Evolutionary conservation across 2,113 vertebrate species (phyloP).

Genomic region (Fulica atra): DNA sequence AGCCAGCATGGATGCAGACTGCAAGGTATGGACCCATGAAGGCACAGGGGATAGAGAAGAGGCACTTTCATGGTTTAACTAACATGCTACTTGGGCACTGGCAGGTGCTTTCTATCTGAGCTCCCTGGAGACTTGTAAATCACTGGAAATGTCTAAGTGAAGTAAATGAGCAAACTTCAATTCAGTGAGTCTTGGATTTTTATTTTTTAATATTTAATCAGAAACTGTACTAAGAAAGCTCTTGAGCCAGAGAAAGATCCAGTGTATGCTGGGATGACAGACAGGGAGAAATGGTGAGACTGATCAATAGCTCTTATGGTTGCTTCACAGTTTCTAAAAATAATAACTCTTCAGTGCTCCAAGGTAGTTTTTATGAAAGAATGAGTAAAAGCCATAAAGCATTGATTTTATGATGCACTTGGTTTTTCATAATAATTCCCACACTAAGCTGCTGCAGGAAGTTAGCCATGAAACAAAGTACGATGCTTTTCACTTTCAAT

Average conservation of each 20-base stretch:
- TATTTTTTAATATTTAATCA: background rate
- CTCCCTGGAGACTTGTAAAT: background rate
- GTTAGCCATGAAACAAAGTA: background rate
- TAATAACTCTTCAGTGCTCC: background rate
- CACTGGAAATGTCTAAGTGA: background rate
- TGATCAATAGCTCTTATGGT: background rate
- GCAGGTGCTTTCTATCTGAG: background rate
- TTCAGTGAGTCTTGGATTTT: background rate
- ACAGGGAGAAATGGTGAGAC: background rate
- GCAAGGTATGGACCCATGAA: background rate
- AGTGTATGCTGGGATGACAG: background rate
- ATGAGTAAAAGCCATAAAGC: background rate
- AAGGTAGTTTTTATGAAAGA: background rate
- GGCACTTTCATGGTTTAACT: background rate
- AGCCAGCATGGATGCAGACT: background rate
- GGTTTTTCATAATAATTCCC: background rate
- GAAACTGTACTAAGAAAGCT: background rate
- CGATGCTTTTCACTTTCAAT: background rate
- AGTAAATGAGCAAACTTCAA: background rate
- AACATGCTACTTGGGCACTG: background rate
- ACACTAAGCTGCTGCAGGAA: background rate
- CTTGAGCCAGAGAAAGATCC: background rate
- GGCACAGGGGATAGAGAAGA: background rate
- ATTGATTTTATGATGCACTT: background rate
- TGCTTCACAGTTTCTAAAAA: background rate